Percentiles rank a stretch among this genome's conserved stretches.
Conservation (phyloP, 2,797 vertebrate species). For the Pygocentrus nattereri region DNA sequence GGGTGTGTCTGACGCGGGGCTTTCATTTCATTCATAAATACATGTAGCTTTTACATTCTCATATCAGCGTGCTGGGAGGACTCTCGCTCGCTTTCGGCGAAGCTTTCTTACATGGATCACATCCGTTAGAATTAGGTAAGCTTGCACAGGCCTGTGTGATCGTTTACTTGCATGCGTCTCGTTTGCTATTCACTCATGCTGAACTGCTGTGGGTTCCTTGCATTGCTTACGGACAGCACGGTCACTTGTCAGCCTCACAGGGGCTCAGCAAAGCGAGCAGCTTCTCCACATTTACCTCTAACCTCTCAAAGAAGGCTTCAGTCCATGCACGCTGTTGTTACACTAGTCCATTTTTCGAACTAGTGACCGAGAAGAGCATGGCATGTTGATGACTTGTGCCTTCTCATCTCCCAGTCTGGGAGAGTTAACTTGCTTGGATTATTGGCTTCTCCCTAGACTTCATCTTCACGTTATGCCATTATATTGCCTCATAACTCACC, state of each 20-base stretch:
- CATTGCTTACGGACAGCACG: neutral
- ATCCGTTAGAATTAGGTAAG: conserved; percentile 76
- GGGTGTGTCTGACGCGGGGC: conserved; percentile 80
- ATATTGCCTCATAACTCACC: neutral
- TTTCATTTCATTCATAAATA: conserved; percentile 96
- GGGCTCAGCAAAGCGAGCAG: no score
- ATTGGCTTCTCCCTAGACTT: neutral
- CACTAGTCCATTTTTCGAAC: no score
- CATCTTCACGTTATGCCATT: neutral
- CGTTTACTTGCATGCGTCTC: neutral
- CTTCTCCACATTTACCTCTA: no score
- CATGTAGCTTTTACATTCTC: conserved; percentile 74
- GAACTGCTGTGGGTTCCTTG: neutral
- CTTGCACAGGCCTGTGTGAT: conserved; percentile 26
- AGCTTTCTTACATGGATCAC: conserved; percentile 71
- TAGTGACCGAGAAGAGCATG: no score
- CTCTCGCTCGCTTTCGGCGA: conserved; percentile 60
- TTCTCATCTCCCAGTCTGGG: no score
- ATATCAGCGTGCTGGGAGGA: conserved; percentile 76
- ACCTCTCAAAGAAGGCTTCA: no score
- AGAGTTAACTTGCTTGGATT: neutral
- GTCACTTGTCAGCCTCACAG: neutral
- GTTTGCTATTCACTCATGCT: neutral
- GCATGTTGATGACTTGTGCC: no score
- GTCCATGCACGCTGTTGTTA: no score